A percentile compares a stretch with the other conserved stretches of the same genome.
Conservation (phyloP, 2,113 vertebrate genomes). For the Lathamus discolor region DNA sequence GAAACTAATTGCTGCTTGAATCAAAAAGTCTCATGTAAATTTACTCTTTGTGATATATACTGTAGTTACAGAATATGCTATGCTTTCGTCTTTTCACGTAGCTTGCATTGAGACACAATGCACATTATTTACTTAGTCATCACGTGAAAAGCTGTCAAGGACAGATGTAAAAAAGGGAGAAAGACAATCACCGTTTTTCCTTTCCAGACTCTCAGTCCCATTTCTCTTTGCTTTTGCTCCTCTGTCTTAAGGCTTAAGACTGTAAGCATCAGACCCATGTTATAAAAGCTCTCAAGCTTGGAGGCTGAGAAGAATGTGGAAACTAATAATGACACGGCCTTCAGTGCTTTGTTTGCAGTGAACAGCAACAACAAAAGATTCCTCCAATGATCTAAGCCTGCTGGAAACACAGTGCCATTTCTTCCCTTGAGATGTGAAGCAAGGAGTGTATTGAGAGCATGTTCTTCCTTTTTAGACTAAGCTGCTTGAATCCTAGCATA, state of each 20-base stretch:
- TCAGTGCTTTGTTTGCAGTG: conserved; percentile 57
- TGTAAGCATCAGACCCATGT: neutral
- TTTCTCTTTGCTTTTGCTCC: conserved; percentile 46
- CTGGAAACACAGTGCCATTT: conserved; percentile 3
- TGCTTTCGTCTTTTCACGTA: neutral
- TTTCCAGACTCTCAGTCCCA: neutral
- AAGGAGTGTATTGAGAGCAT: neutral
- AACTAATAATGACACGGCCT: conserved; percentile 61
- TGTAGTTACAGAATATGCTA: neutral
- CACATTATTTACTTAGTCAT: conserved; percentile 33
- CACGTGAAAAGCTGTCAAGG: conserved; percentile 14
- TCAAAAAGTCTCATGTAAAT: conserved; percentile 38
- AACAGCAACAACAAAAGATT: conserved; percentile 51
- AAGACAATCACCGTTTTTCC: conserved; percentile 1
- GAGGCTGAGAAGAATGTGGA: conserved; percentile 38
- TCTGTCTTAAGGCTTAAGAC: conserved; percentile 19
- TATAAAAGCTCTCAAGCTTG: conserved; percentile 49
- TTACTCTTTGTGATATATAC: neutral
- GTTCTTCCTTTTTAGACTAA: neutral
- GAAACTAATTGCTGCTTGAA: conserved; percentile 45
- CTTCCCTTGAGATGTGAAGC: conserved; percentile 15
- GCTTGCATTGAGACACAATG: neutral
- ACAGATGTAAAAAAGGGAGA: conserved; percentile 11
- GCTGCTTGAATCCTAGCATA: neutral
- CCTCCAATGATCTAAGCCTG: conserved; percentile 51